Evolutionary conservation across 2,113 vertebrate species (phyloP).

Genomic region (Casuarius casuarius): DNA sequence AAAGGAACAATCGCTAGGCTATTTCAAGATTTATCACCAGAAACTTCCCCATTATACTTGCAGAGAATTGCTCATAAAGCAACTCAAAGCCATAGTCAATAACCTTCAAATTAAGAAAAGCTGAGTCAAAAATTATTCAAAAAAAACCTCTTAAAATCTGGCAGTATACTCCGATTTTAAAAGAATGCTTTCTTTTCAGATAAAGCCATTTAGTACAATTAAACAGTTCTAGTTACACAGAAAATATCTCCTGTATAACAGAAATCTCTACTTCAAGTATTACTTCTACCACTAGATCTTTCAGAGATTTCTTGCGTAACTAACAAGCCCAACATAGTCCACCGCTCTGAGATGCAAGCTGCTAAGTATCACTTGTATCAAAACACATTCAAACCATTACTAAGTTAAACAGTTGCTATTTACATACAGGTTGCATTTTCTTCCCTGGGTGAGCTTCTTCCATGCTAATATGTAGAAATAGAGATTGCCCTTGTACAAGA

Average conservation of each 20-base stretch:
- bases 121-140: background rate
- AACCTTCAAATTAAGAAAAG: background rate
- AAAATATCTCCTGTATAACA: background rate
- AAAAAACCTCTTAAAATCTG: background rate
- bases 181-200: background rate
- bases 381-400: background rate
- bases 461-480: slow-evolving; percentile 55
- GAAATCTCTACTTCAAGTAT: background rate
- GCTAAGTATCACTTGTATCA: background rate
- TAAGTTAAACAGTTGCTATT: background rate
- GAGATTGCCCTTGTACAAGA: slow-evolving; percentile 59
- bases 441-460: slow-evolving; percentile 72
- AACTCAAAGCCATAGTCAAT: background rate
- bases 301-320: background rate
- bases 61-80: background rate
- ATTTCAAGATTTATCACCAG: background rate
- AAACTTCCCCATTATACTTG: background rate
- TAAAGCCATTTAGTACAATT: background rate
- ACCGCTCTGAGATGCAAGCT: slow-evolving; percentile 5
- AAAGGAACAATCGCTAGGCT: background rate
- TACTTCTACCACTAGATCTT: background rate
- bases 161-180: background rate
- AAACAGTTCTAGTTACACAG: background rate
- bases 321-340: background rate
- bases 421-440: slow-evolving; percentile 79